These are phyloP conservation scores for Neomorphus geoffroyi DNA, from an alignment of 2,797 vertebrate genomes.

Conservation along the genomic window DNA sequence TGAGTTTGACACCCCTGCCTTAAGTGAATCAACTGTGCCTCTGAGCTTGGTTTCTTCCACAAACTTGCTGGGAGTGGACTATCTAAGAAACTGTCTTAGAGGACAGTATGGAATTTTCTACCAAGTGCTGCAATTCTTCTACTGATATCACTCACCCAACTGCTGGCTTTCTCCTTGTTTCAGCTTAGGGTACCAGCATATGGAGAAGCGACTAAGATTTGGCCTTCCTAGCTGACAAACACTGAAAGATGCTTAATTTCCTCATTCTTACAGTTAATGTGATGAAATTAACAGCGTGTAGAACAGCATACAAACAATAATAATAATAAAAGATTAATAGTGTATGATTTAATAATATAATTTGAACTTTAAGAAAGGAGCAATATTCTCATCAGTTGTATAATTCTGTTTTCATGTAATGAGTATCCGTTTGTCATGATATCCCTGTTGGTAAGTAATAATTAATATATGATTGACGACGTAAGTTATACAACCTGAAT, in stretches of 20 bases:
- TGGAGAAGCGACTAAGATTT: not conserved
- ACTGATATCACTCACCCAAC: not conserved
- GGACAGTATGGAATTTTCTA: not conserved
- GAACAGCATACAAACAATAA: not conserved
- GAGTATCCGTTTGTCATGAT: not conserved
- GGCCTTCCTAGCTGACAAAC: not conserved
- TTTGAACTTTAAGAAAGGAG: not conserved
- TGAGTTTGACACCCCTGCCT: no score
- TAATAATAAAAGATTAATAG: not conserved
- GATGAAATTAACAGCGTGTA: not conserved
- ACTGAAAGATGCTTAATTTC: not conserved
- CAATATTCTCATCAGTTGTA: not conserved
- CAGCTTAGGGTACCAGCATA: not conserved
- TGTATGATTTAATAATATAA: not conserved
- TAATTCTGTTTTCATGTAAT: conserved; percentile 28
- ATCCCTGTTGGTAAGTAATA: conserved; percentile 20
- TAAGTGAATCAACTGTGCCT: not conserved
- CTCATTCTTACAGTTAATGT: conserved; percentile 17
- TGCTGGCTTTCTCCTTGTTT: not conserved
- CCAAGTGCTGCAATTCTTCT: not conserved
- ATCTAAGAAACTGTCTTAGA: not conserved
- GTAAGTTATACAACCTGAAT: not conserved
- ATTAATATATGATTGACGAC: conserved; percentile 42
- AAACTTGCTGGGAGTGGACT: not conserved
- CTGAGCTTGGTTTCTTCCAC: not conserved